A percentile compares a stretch with the other conserved stretches of the same genome.
phyloP scores from a whole-genome alignment of 1,140 invertebrate genomes.

The Pseudomyrmex dendroicus region DNA sequence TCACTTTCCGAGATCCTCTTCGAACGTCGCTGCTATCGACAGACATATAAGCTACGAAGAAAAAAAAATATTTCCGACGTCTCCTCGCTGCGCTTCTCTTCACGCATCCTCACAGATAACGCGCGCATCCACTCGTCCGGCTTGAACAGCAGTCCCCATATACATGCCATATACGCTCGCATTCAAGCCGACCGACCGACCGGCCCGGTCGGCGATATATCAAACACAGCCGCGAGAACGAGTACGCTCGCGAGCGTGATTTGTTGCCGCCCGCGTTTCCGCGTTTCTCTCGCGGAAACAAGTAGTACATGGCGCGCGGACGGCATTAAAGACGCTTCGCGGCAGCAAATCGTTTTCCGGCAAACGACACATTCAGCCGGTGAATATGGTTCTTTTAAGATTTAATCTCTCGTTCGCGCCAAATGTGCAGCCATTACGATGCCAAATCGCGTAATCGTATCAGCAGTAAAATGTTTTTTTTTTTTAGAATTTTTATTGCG shows the following conservation, averaged over 20 bases:
- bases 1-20: constrained; percentile 54
- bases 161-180: neutral
- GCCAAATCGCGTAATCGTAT: neutral
- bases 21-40: constrained; percentile 69
- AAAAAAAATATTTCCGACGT: constrained; percentile 68
- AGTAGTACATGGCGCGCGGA: neutral
- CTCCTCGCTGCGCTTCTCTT: constrained; percentile 10
- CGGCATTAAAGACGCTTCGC: constrained; percentile 51
- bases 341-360: neutral
- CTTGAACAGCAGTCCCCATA: constrained; percentile 15
- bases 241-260: constrained; percentile 67
- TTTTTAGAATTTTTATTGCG: too few relatives aligned
- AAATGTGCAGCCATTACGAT: constrained; percentile 18
- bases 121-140: constrained; percentile 23
- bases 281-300: constrained; percentile 9
- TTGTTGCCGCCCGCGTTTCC: constrained; percentile 60
- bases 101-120: neutral
- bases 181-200: neutral
- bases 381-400: neutral
- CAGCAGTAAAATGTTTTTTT: neutral
- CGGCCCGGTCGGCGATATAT: constrained; percentile 52
- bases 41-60: constrained; percentile 49
- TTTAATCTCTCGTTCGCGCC: neutral
- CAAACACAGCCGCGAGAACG: constrained; percentile 64
- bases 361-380: neutral